phyloP scores from a whole-genome alignment of 2,888 invertebrate genomes.

The Cistogaster globosa region DNA sequence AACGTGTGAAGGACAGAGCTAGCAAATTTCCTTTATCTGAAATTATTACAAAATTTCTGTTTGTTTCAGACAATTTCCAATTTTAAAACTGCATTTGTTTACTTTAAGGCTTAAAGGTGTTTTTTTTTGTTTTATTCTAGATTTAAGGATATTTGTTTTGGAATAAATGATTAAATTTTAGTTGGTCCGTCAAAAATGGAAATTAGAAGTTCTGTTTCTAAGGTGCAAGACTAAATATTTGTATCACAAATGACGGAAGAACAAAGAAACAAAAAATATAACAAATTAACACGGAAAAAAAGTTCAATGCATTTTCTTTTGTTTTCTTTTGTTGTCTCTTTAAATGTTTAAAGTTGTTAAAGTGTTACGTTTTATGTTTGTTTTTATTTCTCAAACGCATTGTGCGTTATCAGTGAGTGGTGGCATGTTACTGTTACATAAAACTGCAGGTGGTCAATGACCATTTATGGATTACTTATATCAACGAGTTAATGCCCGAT shows the following conservation, averaged over 20 bases:
- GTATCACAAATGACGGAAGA: constrained; percentile 7
- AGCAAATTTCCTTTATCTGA: background rate
- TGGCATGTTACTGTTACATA: constrained; percentile 28
- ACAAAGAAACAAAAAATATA: background rate
- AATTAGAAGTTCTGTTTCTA: background rate
- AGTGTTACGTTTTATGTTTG: constrained; percentile 19
- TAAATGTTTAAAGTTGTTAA: constrained; percentile 22
- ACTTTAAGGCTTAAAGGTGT: constrained; percentile 18
- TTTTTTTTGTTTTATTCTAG: background rate
- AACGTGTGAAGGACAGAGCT: constrained; percentile 24
- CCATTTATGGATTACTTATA: constrained; percentile 8
- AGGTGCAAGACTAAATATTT: constrained; percentile 37
- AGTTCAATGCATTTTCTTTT: constrained; percentile 5
- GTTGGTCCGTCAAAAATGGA: constrained; percentile 9
- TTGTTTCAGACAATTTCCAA: background rate
- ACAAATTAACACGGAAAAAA: constrained; percentile 17
- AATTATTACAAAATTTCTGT: constrained; percentile 17
- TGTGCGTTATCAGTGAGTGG: background rate
- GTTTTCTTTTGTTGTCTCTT: constrained; percentile 10
- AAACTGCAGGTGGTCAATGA: constrained; percentile 37
- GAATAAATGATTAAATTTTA: background rate
- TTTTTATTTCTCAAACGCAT: background rate
- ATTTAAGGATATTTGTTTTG: constrained; percentile 31
- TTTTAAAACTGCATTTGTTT: constrained; percentile 27
- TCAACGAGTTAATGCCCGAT: constrained; percentile 24